A percentile compares a stretch with the other conserved stretches of the same genome.
These are phyloP conservation scores for Myodes glareolus DNA, from an alignment of 2,113 vertebrate genomes.

Conservation along the genomic window DNA sequence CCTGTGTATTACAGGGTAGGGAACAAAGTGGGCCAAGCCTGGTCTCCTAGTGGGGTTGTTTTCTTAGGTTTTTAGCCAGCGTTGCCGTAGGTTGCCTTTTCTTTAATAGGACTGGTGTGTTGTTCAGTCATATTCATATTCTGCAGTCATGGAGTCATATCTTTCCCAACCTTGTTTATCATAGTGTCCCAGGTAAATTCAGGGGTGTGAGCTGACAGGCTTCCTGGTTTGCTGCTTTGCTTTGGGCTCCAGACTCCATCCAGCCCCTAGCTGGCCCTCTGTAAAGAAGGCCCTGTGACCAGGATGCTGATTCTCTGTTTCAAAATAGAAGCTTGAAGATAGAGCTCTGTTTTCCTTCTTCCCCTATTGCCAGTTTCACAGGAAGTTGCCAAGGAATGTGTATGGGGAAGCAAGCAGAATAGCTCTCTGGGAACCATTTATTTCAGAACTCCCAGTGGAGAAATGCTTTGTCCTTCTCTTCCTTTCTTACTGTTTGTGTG, in stretches of 20 bases:
- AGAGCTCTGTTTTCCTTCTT: not conserved
- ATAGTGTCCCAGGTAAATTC: slow-evolving; percentile 53
- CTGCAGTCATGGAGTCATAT: slow-evolving; percentile 46
- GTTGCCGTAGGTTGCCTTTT: slow-evolving; percentile 51
- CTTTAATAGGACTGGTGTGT: slow-evolving; percentile 58
- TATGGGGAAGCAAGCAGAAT: slow-evolving; percentile 60
- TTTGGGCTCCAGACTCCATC: slow-evolving; percentile 24
- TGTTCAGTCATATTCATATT: slow-evolving; percentile 62
- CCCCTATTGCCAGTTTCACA: slow-evolving; percentile 44
- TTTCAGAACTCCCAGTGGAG: slow-evolving; percentile 65
- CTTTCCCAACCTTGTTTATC: slow-evolving; percentile 46
- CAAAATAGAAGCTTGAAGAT: slow-evolving; percentile 31
- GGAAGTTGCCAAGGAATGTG: slow-evolving; percentile 61
- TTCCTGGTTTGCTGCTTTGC: slow-evolving; percentile 9
- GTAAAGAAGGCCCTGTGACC: slow-evolving; percentile 30
- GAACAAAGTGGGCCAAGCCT: slow-evolving; percentile 59
- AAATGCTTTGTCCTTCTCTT: slow-evolving; percentile 54
- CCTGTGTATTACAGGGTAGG: slow-evolving; percentile 63
- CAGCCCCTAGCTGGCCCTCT: not conserved
- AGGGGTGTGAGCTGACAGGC: slow-evolving; percentile 3
- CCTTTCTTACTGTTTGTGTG: slow-evolving; percentile 25
- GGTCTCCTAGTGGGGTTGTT: slow-evolving; percentile 52
- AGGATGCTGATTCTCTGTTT: slow-evolving; percentile 54
- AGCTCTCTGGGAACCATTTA: slow-evolving; percentile 63
- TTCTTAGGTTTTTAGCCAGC: slow-evolving; percentile 52